Base-by-base conservation (phyloP, 2,888 invertebrate species). In the Meiosimyza decipiens region DNA sequence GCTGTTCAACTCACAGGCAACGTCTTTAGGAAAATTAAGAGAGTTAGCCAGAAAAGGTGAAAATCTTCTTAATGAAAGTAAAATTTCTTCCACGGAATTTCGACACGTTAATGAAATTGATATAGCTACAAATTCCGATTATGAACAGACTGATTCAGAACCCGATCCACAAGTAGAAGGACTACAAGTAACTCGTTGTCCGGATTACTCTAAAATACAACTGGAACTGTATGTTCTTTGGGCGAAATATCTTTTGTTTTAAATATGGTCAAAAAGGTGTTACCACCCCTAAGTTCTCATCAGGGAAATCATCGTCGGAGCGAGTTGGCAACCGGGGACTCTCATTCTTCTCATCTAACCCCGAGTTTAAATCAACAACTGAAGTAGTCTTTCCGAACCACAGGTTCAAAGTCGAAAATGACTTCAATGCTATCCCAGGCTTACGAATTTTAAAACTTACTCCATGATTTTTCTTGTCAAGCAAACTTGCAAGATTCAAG, bases 301-400 rank as follows among this genome's bases (percentile, higher is more conserved):
- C 49, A 47, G 50, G 65, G 65, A 65, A 65, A 65, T 51, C 65
- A 16, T 3, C 49, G 18, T 22, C 12, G 15, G 65, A 65, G 65
- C 65, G 65, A 65, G 65, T 16, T 65, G 65, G 65, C 22, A 22
- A 65, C 40, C 63, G 59, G 59, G 59, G 59, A 33, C 59, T 33
- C 59, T 59, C 62, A 40, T 62, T 62, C 65, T 54, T 16, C 33
- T 22, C 57, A 57, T 22, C 33, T n/a, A 28, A 13, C 33, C 54
- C 66, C 66, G 66, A 66, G 54, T 22, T 65, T 7, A 52, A 6
- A 52, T 52, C 16, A 11, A 52, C 4, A 6, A 52, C 52, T 5
- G 16, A 52, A 52, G 16, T 52, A 16, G 6, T 6, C 15, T 52
- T 15, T 52, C 52, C 52, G 9, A 52, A 15, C 16, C n/a, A n/a